These are phyloP conservation scores for Torymus aiolomorphi DNA, from an alignment of 2,888 invertebrate genomes.

Conservation along the genomic window DNA sequence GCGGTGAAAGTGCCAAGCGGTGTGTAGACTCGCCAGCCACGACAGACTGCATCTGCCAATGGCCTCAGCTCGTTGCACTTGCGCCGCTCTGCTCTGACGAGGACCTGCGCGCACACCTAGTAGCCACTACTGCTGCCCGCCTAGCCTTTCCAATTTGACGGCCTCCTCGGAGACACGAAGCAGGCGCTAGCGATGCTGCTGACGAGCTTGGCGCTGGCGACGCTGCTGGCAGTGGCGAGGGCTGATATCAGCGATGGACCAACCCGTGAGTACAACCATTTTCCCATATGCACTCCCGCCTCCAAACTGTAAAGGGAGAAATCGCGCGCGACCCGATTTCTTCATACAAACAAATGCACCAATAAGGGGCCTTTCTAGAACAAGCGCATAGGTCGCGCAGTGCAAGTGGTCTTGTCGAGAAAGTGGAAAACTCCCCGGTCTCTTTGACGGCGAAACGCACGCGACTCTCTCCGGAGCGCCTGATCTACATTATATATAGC, in stretches of 20 bases:
- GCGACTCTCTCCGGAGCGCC: slow-evolving; percentile 15
- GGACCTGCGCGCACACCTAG: background rate
- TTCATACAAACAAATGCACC: too few species aligned
- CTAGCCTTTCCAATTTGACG: too few species aligned
- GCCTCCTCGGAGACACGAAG: too few species aligned
- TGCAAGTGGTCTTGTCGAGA: slow-evolving; percentile 47
- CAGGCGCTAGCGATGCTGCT: background rate
- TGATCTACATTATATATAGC: too few species aligned
- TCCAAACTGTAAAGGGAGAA: too few species aligned
- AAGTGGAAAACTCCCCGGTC: slow-evolving; percentile 58
- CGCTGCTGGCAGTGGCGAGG: background rate
- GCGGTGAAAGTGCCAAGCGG: slow-evolving; percentile 29
- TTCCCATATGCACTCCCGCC: too few species aligned
- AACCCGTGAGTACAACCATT: slow-evolving; percentile 57
- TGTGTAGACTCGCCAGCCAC: background rate
- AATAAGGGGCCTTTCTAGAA: background rate
- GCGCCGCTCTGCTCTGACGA: background rate
- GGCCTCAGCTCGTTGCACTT: slow-evolving; percentile 7
- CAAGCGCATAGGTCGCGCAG: background rate
- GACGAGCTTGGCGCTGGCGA: background rate
- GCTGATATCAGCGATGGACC: slow-evolving; percentile 51
- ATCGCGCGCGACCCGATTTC: too few species aligned
- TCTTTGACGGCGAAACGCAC: background rate
- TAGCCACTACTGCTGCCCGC: too few species aligned
- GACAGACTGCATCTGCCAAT: slow-evolving; percentile 48